A percentile compares a stretch with the other conserved stretches of the same genome.
phyloP scores from a whole-genome alignment of 2,113 vertebrate genomes.

The Pampusana beccarii region DNA sequence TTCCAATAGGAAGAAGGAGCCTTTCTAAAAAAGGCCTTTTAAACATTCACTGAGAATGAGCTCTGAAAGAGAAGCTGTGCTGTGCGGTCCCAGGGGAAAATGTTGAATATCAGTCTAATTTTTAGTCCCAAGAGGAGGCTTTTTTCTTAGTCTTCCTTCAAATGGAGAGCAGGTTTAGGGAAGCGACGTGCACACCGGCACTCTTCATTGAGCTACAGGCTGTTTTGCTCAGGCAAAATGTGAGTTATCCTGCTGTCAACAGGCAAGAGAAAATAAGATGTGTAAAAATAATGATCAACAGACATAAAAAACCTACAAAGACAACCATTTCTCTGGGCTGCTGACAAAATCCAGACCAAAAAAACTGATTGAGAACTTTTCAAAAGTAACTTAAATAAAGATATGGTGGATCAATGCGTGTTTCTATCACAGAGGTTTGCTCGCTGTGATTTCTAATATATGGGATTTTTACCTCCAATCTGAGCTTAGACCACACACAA shows the following conservation, averaged over 20 bases:
- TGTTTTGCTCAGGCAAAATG: neutral
- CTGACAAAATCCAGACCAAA: neutral
- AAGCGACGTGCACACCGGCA: neutral
- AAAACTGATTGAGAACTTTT: neutral
- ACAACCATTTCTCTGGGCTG: neutral
- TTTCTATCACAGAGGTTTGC: neutral
- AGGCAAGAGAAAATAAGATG: neutral
- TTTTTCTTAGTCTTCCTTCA: neutral
- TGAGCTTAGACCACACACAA: neutral
- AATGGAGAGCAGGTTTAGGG: neutral
- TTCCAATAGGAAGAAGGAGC: neutral
- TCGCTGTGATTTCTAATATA: neutral
- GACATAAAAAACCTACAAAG: fast-evolving
- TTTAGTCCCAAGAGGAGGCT: neutral
- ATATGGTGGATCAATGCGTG: neutral
- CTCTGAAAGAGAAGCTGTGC: neutral
- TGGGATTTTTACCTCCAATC: neutral
- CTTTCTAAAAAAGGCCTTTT: neutral
- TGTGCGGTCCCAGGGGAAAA: neutral
- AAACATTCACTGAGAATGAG: neutral
- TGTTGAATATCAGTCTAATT: neutral
- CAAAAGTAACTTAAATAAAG: neutral
- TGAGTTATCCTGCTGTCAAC: neutral
- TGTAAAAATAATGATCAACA: neutral
- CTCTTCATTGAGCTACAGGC: neutral